Percentiles rank a stretch among this genome's conserved stretches.
Evolutionary conservation across 2,797 vertebrate species (phyloP).

Genomic region (Thripadectes ignobilis): DNA sequence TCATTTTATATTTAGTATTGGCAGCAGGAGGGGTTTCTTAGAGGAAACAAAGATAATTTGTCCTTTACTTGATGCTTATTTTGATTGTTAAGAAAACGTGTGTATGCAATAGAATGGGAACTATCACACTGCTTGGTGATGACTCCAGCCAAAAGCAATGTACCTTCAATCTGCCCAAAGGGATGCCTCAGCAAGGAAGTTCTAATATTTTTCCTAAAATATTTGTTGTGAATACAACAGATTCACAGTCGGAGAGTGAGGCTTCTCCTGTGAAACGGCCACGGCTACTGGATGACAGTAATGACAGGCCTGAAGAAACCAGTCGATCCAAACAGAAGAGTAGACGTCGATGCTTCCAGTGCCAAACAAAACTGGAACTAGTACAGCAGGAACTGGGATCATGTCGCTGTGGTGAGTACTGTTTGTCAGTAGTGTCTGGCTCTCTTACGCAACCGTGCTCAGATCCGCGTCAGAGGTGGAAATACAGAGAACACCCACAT

Average conservation of each 20-base stretch:
- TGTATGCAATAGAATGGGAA: not conserved
- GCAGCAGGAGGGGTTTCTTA: not conserved
- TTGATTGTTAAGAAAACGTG: not conserved
- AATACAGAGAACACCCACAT: not conserved
- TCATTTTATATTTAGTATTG: not conserved
- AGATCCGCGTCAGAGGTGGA: not conserved
- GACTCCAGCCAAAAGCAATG: not conserved
- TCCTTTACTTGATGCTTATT: not conserved
- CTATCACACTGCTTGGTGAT: not conserved
- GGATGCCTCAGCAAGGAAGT: slow-evolving; percentile 7
- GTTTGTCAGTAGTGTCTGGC: not conserved
- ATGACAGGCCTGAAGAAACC: slow-evolving; percentile 84
- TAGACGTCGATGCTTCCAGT: slow-evolving; percentile 96
- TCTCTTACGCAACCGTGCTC: accelerated
- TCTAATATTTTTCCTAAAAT: slow-evolving; percentile 61
- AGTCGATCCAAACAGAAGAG: slow-evolving; percentile 92
- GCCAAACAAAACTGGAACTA: slow-evolving; percentile 98
- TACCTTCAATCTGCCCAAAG: slow-evolving; percentile 1
- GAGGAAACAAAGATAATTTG: not conserved
- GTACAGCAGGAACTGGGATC: slow-evolving; percentile 98
- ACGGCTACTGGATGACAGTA: slow-evolving; percentile 83
- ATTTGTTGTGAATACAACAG: slow-evolving; percentile 75
- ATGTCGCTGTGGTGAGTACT: slow-evolving; percentile 92
- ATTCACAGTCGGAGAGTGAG: slow-evolving; percentile 92
- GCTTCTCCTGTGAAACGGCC: slow-evolving; percentile 91